phyloP scores from a whole-genome alignment of 2,797 vertebrate genomes.

The Heterohyrax brucei region DNA sequence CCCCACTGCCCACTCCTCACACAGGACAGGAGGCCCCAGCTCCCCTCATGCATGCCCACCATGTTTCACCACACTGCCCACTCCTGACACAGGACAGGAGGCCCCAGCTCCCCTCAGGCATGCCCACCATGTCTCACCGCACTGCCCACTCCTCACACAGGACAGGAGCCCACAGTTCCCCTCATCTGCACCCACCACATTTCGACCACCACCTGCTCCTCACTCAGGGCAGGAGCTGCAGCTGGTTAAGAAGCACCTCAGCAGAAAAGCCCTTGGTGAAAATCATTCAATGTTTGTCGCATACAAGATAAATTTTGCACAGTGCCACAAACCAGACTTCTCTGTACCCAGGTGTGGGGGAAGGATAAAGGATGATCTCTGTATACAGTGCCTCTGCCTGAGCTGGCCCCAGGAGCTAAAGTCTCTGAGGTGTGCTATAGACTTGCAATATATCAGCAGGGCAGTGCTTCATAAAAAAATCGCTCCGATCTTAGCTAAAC shows the following conservation, averaged over 20 bases:
- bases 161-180: no score
- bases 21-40: no score
- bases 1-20: no score
- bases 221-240: no score
- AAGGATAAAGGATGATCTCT: no score
- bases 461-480: conserved; percentile 11
- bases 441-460: neutral
- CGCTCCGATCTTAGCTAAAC: neutral
- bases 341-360: rapidly evolving
- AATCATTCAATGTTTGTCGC: neutral
- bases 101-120: no score
- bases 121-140: no score
- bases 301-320: neutral
- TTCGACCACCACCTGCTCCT: neutral
- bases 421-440: neutral
- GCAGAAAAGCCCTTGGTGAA: neutral
- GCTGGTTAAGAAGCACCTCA: neutral
- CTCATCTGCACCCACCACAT: no score
- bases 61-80: neutral
- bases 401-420: neutral
- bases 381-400: neutral
- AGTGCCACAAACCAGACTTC: neutral
- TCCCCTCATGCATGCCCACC: neutral
- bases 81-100: neutral
- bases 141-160: no score